Base-by-base conservation (phyloP, 23 tunicate genomes). In the Trididemnum clinides region DNA sequence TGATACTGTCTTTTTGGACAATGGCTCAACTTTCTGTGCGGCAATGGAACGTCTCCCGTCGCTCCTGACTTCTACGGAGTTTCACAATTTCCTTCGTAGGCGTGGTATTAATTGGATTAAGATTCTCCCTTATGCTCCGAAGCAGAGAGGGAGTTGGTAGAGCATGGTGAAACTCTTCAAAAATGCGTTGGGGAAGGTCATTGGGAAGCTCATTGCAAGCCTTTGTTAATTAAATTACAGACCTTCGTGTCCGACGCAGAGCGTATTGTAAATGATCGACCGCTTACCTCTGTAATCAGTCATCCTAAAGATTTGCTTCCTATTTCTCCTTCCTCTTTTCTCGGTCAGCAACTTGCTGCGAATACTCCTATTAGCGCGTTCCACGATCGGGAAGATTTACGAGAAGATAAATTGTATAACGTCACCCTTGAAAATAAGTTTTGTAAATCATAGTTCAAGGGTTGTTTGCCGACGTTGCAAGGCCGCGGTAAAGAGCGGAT, bases 261-360 rank as follows among this genome's bases (percentile, higher is more conserved):
- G 21, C 18, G 65, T 4, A 84, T 84, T 44, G 57, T 71, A 19
- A 84, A 84, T 31, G 65, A 84, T 22, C 78, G 86, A 12, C 79
- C 86, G 0, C 28, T 82, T 0, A 82, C 57, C n/a, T 7, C 63
- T 2, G 7, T 71, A 23, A 84, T 65, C 1, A 65, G 72, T 23
- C 57, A 84, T 36, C 84, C 87, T 0, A 50, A 33, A 10, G 81
- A 84, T 50, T 50, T 57, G 0, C 3, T 39, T 7, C 32, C 66
- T 0, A 37, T 84, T 20, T 39, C 81, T 12, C 87, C 87, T 7
- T 21, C 57, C 28, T 37, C 57, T 36, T 39, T 73, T 73, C 38
- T 73, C 29, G 57, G 57, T 7, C 80, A 37, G 57, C 57, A 37
- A 2, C 29, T 73, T 1, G 26, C 80, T 15, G 57, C 80, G 3